phyloP scores from a whole-genome alignment of 2,888 invertebrate genomes.

The Tetramorium bicarinatum region DNA sequence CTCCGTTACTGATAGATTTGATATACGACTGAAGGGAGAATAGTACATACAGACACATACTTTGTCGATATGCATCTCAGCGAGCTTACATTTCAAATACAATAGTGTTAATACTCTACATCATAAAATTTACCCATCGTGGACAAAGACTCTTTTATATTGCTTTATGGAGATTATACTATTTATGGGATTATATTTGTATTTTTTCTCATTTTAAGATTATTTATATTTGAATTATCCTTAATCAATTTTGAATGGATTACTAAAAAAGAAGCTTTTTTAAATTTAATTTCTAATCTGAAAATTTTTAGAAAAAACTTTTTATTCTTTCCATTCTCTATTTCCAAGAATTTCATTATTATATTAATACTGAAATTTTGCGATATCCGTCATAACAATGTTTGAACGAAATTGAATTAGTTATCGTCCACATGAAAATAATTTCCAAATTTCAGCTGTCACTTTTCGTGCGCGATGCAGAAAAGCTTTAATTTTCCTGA shows the following conservation, averaged over 20 bases:
- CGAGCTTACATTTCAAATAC: neutral
- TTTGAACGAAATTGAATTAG: neutral
- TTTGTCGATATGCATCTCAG: neutral
- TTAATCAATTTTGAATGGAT: neutral
- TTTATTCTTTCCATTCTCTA: neutral
- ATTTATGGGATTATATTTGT: neutral
- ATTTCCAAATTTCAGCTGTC: neutral
- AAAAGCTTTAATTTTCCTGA: conserved; percentile 19
- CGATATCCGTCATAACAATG: neutral
- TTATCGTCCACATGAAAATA: neutral
- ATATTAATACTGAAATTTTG: neutral
- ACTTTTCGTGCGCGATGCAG: neutral
- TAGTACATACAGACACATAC: neutral
- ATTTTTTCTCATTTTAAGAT: neutral
- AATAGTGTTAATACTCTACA: conserved; percentile 36
- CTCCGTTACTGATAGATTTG: conserved; percentile 35
- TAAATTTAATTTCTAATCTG: neutral
- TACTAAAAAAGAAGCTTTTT: neutral
- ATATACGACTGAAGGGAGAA: conserved; percentile 55
- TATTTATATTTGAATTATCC: neutral
- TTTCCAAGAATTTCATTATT: neutral
- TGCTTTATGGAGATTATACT: neutral
- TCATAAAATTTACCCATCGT: conserved; percentile 22
- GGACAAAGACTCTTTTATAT: neutral
- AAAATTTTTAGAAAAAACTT: neutral